Base-by-base conservation (phyloP, 2,113 vertebrate species). In the Mixornis gularis region DNA sequence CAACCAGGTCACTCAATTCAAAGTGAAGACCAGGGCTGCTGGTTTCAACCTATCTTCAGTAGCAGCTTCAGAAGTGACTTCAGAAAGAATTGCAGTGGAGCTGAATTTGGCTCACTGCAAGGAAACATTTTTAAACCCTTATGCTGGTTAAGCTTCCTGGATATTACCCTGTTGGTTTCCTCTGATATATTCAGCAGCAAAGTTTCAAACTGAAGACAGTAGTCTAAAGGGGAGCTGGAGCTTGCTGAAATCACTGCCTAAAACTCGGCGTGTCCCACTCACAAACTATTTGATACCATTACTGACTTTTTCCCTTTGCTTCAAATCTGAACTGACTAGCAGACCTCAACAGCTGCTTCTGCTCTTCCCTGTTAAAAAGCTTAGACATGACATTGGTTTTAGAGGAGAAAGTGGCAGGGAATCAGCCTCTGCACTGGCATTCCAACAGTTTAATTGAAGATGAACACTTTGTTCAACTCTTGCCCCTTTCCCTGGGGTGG, bases 381-480 rank as follows among this genome's bases (percentile, higher is more conserved):
- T 40, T 65, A 66, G 52, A 76, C 21, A 27, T 3, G 30, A 64
- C 60, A 59, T 19, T 36, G 43, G 64, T 80, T 94, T 93, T 85
- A 55, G 40, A 94, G 69, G 78, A 92, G 51, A 93, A 95, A 96
- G 94, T 88, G 89, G 68, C 94, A 92, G 82, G 63, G 82, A 92
- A 69, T 88, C 83, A 81, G 85, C 34, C 52, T 94, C 90, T 85
- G 85, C 87, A 17, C 68, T 85, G 87, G 92, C 87, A 89, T 93
- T 88, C 91, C 79, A 79, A 85, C 1, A 20, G 93, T 92, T 97
- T 96, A 97, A 95, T 64, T 93, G 93, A 96, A 97, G 96, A 94
- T 41, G 90, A 91, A 90, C 95, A 96, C 84, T 97, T 97, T 92
- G 94, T 96, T 96, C 97, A 95, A 76, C 94, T 96, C 95, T 91